Percentiles rank a stretch among this genome's conserved stretches.
phyloP scores from a whole-genome alignment of 2,797 vertebrate species.

The Hylomyscus alleni region DNA sequence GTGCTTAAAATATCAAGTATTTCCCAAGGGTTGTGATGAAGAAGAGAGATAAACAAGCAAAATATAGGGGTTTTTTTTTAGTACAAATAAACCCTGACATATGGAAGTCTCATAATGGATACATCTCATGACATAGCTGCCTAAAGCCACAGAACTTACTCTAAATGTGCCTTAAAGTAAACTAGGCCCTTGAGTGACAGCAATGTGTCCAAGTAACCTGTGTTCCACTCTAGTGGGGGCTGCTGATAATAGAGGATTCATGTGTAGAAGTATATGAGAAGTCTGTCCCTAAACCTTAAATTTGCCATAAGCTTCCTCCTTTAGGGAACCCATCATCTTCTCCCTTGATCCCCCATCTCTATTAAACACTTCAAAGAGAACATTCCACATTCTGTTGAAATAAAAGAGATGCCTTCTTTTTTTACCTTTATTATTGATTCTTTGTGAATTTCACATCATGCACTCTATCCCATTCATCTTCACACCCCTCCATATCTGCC shows the following conservation, averaged over 20 bases:
- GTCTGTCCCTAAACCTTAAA: background rate
- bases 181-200: background rate
- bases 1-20: background rate
- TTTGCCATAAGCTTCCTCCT: background rate
- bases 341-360: background rate
- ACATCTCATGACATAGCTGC: background rate
- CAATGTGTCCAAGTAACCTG: too few relatives aligned
- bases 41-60: background rate
- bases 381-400: background rate
- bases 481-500: background rate
- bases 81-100: background rate
- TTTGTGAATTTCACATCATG: background rate
- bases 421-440: background rate
- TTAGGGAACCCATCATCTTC: background rate
- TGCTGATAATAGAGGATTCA: too few relatives aligned
- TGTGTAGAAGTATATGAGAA: background rate
- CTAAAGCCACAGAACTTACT: background rate
- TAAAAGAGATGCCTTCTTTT: constrained; percentile 7
- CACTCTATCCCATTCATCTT: background rate
- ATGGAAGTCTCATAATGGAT: background rate
- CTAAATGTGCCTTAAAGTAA: background rate
- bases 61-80: background rate
- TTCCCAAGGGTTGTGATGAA: background rate
- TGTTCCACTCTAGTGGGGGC: background rate
- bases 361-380: background rate